A percentile compares a stretch with the other conserved stretches of the same genome.
Evolutionary conservation across 2,888 invertebrate species (phyloP).

Genomic region (Rhogogaster chlorosoma): DNA sequence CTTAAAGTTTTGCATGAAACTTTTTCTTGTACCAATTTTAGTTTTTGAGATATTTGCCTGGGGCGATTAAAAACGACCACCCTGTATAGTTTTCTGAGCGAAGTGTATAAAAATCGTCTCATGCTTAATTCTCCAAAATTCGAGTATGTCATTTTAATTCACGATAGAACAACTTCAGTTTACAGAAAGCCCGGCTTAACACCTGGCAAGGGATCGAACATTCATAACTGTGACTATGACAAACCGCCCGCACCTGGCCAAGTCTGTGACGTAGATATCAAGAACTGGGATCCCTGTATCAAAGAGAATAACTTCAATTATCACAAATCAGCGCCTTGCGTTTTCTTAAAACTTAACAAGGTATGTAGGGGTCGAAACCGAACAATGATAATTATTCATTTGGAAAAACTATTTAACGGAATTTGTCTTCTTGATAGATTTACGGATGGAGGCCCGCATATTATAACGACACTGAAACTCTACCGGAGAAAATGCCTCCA

Average conservation of each 20-base stretch:
- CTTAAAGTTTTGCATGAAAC: too few relatives aligned
- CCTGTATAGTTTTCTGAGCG: neutral
- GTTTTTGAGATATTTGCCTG: too few relatives aligned
- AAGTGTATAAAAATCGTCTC: neutral
- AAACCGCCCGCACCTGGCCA: conserved; percentile 85
- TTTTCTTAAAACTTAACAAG: conserved; percentile 97
- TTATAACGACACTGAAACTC: conserved; percentile 85
- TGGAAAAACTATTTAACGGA: neutral
- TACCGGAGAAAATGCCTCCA: conserved; percentile 88
- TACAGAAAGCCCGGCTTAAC: conserved; percentile 87
- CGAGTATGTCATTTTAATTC: neutral
- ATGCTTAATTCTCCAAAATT: neutral
- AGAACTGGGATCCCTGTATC: conserved; percentile 89
- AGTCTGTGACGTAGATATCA: conserved; percentile 93
- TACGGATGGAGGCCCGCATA: conserved; percentile 93
- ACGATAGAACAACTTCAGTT: conserved; percentile 77
- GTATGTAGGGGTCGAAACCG: conserved; percentile 70
- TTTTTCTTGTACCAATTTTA: too few relatives aligned
- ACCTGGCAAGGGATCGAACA: conserved; percentile 87
- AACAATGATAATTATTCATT: conserved; percentile 1
- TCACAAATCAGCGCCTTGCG: conserved; percentile 94
- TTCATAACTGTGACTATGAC: conserved; percentile 88
- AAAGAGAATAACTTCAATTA: conserved; percentile 93
- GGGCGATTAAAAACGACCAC: too few relatives aligned
- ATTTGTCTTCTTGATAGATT: conserved; percentile 79